A percentile compares a stretch with the other conserved stretches of the same genome.
phyloP scores from a whole-genome alignment of 1,140 invertebrate genomes.

The Hirudo medicinalis region DNA sequence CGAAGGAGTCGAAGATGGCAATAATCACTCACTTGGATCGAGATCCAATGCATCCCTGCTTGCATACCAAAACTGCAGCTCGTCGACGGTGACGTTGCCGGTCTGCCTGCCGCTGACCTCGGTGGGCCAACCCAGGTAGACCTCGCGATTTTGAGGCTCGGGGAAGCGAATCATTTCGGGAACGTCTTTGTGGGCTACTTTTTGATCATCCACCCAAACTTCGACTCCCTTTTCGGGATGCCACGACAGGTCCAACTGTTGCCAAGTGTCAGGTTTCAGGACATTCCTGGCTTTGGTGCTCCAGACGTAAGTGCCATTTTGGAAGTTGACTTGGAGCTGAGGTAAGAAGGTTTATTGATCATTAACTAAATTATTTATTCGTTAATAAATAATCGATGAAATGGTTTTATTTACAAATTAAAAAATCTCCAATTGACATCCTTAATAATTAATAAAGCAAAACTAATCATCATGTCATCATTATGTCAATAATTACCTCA shows the following conservation, averaged over 20 bases:
- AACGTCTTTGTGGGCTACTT: neutral
- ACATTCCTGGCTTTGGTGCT: too few species aligned
- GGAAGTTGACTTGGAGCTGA: too few species aligned
- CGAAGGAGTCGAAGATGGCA: neutral
- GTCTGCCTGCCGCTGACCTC: constrained; percentile 17
- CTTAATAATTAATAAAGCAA: neutral
- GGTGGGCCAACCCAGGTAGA: constrained; percentile 23
- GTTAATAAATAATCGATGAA: too few species aligned
- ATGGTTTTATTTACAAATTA: neutral
- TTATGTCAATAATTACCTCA: neutral
- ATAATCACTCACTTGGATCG: neutral
- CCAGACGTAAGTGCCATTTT: too few species aligned
- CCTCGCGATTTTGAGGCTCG: neutral
- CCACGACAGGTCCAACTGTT: constrained; percentile 37
- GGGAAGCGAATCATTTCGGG: neutral
- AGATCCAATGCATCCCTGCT: constrained; percentile 19
- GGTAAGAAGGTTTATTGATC: too few species aligned
- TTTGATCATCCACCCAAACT: constrained; percentile 30
- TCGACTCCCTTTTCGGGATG: constrained; percentile 30
- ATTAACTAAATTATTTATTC: too few species aligned
- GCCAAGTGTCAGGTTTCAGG: constrained; percentile 30
- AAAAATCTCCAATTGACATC: neutral
- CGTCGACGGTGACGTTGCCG: constrained; percentile 31
- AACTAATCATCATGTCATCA: neutral
- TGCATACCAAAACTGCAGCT: constrained; percentile 36